A percentile compares a stretch with the other conserved stretches of the same genome.
These are phyloP conservation scores for Emydocephalus ijimae DNA, from an alignment of 2,113 vertebrate genomes.

Conservation along the genomic window DNA sequence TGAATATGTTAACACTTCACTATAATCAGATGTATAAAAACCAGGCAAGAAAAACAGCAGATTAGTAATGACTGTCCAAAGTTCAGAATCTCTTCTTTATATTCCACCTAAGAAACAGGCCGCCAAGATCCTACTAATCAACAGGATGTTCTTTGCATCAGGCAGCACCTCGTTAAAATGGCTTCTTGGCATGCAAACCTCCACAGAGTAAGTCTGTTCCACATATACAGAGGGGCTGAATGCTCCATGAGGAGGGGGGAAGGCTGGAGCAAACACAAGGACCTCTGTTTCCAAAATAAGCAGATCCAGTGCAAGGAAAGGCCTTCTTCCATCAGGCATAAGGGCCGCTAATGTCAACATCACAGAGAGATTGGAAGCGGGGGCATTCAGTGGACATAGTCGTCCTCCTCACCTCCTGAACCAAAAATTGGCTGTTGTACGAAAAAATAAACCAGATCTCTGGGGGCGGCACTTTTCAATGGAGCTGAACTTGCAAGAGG, in stretches of 20 bases:
- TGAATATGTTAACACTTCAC: background rate
- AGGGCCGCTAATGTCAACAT: slow-evolving; percentile 36
- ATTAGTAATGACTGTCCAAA: background rate
- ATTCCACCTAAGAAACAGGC: fast-evolving
- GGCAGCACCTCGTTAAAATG: background rate
- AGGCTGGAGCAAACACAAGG: slow-evolving; percentile 13
- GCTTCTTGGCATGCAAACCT: slow-evolving; percentile 14
- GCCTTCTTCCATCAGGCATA: slow-evolving; percentile 22
- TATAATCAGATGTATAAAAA: background rate
- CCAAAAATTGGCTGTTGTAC: background rate
- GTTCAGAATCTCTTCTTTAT: background rate
- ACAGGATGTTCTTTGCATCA: fast-evolving
- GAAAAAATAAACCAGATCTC: slow-evolving; percentile 1
- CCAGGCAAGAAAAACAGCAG: background rate
- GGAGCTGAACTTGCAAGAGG: background rate
- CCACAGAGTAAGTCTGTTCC: slow-evolving; percentile 43
- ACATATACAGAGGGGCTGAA: slow-evolving; percentile 53
- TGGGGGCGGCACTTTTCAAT: fast-evolving
- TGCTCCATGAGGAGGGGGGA: background rate
- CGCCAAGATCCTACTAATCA: slow-evolving; percentile 28
- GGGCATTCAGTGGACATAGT: fast-evolving
- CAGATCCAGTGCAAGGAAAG: slow-evolving; percentile 37
- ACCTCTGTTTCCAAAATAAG: slow-evolving; percentile 25
- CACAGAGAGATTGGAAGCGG: background rate
- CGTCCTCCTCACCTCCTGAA: background rate